Percentiles rank a stretch among this genome's conserved stretches.
Conservation (phyloP, 2,113 vertebrate species). For the Arizona elegans region DNA sequence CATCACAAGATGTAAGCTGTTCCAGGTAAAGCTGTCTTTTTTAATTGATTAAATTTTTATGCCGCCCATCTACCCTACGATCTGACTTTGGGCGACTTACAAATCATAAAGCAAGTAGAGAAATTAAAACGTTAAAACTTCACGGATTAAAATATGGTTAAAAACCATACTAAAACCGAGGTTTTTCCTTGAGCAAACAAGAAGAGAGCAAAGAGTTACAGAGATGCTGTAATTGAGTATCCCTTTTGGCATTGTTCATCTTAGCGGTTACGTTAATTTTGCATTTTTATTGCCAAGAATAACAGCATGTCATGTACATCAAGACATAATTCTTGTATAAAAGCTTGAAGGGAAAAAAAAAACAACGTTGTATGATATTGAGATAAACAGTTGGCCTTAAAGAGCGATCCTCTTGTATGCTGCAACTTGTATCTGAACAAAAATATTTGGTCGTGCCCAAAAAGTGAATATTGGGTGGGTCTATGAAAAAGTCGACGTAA, state of each 20-base stretch:
- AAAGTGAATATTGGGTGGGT: background rate
- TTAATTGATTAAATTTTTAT: background rate
- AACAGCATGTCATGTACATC: background rate
- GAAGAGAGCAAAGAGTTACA: background rate
- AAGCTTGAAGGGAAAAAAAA: background rate
- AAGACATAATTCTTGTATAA: background rate
- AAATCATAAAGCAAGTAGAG: background rate
- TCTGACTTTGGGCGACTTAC: background rate
- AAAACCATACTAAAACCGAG: background rate
- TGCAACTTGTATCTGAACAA: background rate
- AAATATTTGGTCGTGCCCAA: background rate
- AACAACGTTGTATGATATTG: background rate
- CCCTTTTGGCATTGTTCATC: constrained; percentile 8
- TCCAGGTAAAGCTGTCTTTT: background rate
- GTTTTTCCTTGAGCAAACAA: background rate
- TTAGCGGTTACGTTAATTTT: background rate
- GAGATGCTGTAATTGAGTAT: background rate
- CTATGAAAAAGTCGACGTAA: background rate
- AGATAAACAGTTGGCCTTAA: background rate
- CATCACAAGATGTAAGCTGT: background rate
- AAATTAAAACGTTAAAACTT: background rate
- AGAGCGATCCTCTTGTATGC: background rate
- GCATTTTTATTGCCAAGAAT: constrained; percentile 1
- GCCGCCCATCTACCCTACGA: too few relatives aligned
- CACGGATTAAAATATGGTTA: background rate